phyloP scores from a whole-genome alignment of 2,113 vertebrate genomes.

The Dasypus novemcinctus region DNA sequence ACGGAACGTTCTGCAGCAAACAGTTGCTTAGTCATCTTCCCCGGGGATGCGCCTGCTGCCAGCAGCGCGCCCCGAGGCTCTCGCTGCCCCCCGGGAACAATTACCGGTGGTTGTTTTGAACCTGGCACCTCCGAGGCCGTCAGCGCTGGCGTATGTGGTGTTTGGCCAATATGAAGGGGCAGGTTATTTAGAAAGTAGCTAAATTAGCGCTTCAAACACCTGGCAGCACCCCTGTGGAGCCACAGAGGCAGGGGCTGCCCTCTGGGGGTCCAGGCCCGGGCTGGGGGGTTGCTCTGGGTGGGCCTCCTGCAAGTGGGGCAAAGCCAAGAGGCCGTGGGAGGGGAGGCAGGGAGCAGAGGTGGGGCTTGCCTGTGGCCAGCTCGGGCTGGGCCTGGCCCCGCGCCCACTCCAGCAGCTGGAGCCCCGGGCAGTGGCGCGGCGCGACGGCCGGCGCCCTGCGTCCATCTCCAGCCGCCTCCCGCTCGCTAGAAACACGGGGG shows the following conservation, averaged over 20 bases:
- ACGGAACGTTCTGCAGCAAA: constrained; percentile 36
- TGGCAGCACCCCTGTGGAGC: no score
- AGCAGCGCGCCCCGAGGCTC: not conserved
- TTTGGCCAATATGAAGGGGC: not conserved
- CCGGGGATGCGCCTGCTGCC: not conserved
- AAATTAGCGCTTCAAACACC: not conserved
- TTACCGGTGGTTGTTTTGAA: constrained; percentile 66
- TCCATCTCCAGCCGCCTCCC: not conserved
- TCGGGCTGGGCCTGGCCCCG: no score
- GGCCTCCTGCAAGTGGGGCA: no score
- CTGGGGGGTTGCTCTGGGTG: no score
- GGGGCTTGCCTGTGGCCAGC: no score
- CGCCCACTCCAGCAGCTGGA: no score
- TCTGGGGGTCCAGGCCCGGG: not conserved
- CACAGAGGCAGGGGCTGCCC: not conserved
- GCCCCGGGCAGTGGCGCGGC: no score
- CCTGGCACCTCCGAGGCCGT: constrained; percentile 19
- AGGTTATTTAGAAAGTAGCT: not conserved
- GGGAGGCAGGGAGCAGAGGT: no score
- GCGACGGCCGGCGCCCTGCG: no score
- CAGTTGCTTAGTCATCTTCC: constrained; percentile 68
- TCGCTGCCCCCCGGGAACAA: constrained; percentile 39
- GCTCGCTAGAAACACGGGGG: not conserved
- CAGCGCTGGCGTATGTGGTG: not conserved
- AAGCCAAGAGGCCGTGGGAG: no score